These are phyloP conservation scores for Tiliqua scincoides DNA, from an alignment of 2,113 vertebrate genomes.

Conservation along the genomic window DNA sequence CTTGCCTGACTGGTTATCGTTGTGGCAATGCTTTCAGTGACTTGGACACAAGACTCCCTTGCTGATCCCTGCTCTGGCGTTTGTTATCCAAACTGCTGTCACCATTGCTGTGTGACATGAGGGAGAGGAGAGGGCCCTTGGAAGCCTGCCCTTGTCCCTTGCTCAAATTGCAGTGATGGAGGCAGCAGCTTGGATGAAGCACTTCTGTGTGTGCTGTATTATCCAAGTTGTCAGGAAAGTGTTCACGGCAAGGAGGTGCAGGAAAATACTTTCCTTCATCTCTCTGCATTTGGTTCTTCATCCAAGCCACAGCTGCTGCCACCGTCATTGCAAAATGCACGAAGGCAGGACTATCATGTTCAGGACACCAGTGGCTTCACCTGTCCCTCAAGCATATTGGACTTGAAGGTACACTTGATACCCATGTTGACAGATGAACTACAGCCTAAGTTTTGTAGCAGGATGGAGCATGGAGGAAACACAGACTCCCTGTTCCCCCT, in stretches of 20 bases:
- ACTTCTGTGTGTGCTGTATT: background rate
- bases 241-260: background rate
- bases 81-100: background rate
- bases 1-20: background rate
- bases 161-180: background rate
- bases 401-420: background rate
- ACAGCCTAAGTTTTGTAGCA: background rate
- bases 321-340: background rate
- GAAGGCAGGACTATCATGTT: background rate
- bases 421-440: background rate
- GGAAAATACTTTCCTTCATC: background rate
- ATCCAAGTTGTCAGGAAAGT: background rate
- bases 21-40: background rate
- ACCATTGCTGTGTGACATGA: background rate
- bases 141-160: background rate
- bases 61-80: background rate
- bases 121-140: background rate
- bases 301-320: background rate
- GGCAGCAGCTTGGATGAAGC: background rate
- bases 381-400: no score
- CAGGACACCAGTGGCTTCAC: background rate
- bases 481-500: background rate
- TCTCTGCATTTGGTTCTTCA: background rate
- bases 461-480: background rate
- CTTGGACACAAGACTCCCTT: background rate